These are phyloP conservation scores for Anneissia japonica DNA, from an alignment of 35 echinoderm and acorn worm species.

Conservation along the genomic window DNA sequence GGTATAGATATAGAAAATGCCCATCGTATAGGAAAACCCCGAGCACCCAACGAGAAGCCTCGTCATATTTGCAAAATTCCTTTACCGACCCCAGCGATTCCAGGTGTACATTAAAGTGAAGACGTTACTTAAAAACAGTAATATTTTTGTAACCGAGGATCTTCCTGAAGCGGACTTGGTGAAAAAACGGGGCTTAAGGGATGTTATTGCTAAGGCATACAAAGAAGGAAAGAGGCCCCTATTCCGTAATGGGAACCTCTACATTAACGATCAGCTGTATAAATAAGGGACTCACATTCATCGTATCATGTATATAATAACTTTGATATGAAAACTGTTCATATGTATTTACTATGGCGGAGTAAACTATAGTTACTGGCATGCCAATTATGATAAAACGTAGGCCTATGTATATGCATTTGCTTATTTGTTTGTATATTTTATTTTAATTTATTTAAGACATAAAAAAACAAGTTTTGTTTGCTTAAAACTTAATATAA, in stretches of 20 bases:
- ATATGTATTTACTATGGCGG: too few relatives aligned
- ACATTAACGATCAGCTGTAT: background rate
- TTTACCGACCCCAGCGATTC: background rate
- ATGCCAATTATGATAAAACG: too few relatives aligned
- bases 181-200: background rate
- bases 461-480: too few relatives aligned
- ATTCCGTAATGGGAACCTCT: constrained; percentile 15
- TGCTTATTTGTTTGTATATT: too few relatives aligned
- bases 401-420: too few relatives aligned
- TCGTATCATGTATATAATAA: too few relatives aligned
- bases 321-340: too few relatives aligned
- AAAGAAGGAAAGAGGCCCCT: constrained; percentile 9
- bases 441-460: too few relatives aligned
- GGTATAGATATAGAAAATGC: constrained; percentile 11
- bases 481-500: too few relatives aligned
- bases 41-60: background rate
- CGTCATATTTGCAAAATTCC: constrained; percentile 27
- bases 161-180: constrained; percentile 9
- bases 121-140: background rate
- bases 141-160: constrained; percentile 33
- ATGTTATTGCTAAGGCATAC: constrained; percentile 1
- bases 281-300: too few relatives aligned
- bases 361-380: too few relatives aligned
- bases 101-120: background rate
- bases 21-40: background rate